A percentile compares a stretch with the other conserved stretches of the same genome.
Evolutionary conservation across 2,113 vertebrate genomes (phyloP).

Genomic region (Ranitomeya variabilis): DNA sequence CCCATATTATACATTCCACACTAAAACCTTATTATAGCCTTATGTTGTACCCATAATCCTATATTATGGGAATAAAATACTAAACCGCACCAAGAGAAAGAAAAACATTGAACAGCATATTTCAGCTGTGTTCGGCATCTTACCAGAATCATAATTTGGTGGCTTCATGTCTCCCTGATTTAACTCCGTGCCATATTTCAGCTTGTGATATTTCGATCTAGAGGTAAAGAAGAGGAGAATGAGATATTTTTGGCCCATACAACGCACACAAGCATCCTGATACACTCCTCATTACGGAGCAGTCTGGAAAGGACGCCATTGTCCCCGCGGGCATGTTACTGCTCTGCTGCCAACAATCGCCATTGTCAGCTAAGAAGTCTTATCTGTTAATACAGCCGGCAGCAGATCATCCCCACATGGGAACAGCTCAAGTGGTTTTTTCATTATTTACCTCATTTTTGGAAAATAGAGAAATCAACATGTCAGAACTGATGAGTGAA

Average conservation of each 20-base stretch:
- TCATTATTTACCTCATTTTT: constrained; percentile 9
- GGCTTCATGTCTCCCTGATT: constrained; percentile 98
- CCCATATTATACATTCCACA: no score
- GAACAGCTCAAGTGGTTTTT: neutral
- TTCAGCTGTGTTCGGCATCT: constrained; percentile 61
- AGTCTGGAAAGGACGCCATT: neutral
- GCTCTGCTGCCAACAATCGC: constrained; percentile 4
- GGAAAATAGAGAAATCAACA: neutral
- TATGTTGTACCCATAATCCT: no score
- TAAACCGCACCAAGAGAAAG: neutral
- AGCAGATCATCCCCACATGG: constrained; percentile 10
- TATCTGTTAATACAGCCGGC: constrained; percentile 22
- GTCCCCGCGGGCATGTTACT: neutral
- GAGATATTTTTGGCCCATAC: neutral
- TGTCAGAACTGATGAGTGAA: neutral
- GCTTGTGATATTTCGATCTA: constrained; percentile 98
- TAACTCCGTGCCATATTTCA: constrained; percentile 97
- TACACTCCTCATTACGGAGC: neutral
- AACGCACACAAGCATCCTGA: neutral
- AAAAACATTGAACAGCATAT: no score
- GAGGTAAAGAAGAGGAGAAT: constrained; percentile 57
- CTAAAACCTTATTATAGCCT: no score
- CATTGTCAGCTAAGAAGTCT: constrained; percentile 3
- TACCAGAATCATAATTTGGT: constrained; percentile 97
- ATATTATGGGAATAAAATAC: neutral